Percentiles rank a stretch among this genome's conserved stretches.
Evolutionary conservation across 2,797 vertebrate species (phyloP).

Genomic region (Gallirallus australis): DNA sequence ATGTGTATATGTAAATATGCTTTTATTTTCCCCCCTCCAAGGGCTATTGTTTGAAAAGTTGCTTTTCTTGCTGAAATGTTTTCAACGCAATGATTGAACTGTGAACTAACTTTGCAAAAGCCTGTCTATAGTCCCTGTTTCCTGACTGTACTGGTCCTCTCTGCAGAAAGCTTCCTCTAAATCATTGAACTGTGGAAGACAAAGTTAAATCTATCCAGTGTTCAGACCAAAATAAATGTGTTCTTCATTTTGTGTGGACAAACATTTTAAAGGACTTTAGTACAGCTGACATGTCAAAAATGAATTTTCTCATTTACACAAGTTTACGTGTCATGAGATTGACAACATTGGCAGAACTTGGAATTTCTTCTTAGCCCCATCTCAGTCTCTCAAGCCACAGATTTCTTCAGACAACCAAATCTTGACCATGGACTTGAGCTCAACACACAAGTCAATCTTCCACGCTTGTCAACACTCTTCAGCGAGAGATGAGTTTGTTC

Average conservation of each 20-base stretch:
- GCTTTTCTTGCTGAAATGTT: neutral
- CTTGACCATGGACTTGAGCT: neutral
- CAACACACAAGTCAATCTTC: neutral
- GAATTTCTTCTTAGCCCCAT: neutral
- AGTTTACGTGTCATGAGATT: neutral
- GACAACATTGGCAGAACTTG: neutral
- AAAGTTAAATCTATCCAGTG: neutral
- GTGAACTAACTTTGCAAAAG: neutral
- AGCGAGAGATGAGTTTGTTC: neutral
- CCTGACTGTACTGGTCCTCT: neutral
- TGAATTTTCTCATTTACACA: neutral
- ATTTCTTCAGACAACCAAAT: neutral
- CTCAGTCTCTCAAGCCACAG: neutral
- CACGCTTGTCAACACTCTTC: neutral
- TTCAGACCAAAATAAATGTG: neutral
- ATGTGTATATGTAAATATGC: neutral
- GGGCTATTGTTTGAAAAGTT: neutral
- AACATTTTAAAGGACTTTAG: neutral
- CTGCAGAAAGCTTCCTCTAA: neutral
- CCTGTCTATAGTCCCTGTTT: neutral
- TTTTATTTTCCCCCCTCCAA: neutral
- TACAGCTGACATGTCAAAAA: neutral
- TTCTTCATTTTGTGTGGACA: neutral
- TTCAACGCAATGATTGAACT: neutral
- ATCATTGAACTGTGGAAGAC: neutral